Evolutionary conservation across 2,797 vertebrate species (phyloP), one percentile per base, ranked within the genome.

Genomic region (Periophthalmus magnuspinnatus): DNA sequence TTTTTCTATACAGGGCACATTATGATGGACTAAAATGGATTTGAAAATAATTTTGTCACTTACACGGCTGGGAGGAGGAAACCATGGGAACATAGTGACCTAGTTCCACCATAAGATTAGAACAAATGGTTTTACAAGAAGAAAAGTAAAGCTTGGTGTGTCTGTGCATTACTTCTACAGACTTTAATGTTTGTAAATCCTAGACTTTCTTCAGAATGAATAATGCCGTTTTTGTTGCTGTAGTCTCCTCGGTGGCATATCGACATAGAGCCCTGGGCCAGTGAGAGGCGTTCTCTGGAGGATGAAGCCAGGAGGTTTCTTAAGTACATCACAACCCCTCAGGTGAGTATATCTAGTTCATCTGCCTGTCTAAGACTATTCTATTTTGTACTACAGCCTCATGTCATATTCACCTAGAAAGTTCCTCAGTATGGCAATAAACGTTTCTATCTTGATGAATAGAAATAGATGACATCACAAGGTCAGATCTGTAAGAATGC

Each of bases 291-390:
- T 55, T 94, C 94, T 41, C 90, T 99, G 84, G 90, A 92, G 78
- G 95, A 95, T 0, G 97, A 99, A 84, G 96, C 96, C 17, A 80
- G 76, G 71, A 93, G 97, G 74, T 98, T 99, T 87, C 93, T 99
- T 77, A 86, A 79, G 65, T 97, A 97, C 71, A 97, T 99, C 86
- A 95, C 93, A 67, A 96, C 93, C 67, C 92, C 92, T 55, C 96
- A 98, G 93, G 97, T 98, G 81, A 85, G 92, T 86, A 4, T 1
- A 38, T 24, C 24, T 19, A 45, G 48, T 55, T 1, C 1, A 9
- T 4, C 58, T 34, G 32, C 58, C n/a, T n/a, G 4, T 56, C 22
- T 13, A n/a, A 19, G 5, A 45, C 48, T 50, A 5, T 50, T 19
- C 28, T 28, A 1, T 50, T n/a, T 50, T 50, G 17, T 50, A 17